Evolutionary conservation across 2,888 invertebrate species (phyloP).

Genomic region (Vesta saturnalis): DNA sequence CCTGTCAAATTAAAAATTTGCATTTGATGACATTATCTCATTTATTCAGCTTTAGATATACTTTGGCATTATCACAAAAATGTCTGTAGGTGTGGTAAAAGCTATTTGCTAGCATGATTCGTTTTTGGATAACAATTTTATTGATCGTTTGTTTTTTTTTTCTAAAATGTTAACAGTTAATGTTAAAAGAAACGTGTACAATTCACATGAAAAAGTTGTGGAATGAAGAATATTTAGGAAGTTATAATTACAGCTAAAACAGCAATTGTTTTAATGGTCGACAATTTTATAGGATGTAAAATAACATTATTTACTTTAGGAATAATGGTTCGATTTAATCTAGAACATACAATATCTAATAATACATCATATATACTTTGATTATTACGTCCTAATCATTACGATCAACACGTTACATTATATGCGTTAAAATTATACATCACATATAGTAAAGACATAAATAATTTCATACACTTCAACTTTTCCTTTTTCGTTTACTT

Average conservation of each 20-base stretch:
- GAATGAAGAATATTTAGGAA: neutral
- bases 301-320: conserved; percentile 21
- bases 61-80: no score
- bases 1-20: no score
- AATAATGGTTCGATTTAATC: conserved; percentile 10
- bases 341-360: conserved; percentile 16
- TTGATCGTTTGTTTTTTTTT: no score
- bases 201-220: neutral
- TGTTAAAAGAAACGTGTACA: no score
- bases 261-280: conserved; percentile 30
- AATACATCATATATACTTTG: conserved; percentile 22
- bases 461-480: neutral
- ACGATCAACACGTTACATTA: conserved; percentile 17
- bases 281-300: conserved; percentile 33
- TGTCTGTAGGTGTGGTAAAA: no score
- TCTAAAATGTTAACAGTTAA: no score
- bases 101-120: no score
- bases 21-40: no score
- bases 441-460: conserved; percentile 7
- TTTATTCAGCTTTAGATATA: no score
- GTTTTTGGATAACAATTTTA: no score
- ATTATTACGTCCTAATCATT: conserved; percentile 23
- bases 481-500: conserved; percentile 6
- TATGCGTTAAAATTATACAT: conserved; percentile 1
- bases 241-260: neutral